phyloP scores from a whole-genome alignment of 1,140 invertebrate genomes.

The Sarcophaga peregrina region DNA sequence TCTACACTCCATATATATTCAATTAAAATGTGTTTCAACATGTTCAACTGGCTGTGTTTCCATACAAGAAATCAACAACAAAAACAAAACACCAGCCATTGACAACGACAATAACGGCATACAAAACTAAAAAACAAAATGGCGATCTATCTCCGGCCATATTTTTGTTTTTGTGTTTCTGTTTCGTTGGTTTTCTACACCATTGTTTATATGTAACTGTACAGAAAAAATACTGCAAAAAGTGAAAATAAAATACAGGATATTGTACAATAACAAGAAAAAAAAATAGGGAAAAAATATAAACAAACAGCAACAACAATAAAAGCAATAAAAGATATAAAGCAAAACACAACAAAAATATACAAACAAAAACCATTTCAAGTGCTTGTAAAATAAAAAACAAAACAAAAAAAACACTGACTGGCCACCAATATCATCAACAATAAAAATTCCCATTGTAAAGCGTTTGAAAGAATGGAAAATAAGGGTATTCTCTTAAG shows the following conservation, averaged over 20 bases:
- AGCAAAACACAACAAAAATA: neutral
- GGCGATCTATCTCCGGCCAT: neutral
- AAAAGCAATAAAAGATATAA: neutral
- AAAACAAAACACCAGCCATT: no score
- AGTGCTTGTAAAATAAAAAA: neutral
- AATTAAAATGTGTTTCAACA: slow-evolving; percentile 22
- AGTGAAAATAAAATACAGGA: no score
- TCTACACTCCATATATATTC: slow-evolving; percentile 22
- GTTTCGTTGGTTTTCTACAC: neutral
- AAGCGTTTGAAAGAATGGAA: neutral
- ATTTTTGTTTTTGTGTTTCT: neutral
- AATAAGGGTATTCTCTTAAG: neutral
- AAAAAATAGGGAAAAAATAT: no score
- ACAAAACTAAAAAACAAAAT: neutral
- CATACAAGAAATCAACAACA: no score
- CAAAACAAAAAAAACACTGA: neutral
- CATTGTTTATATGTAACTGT: no score
- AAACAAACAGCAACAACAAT: neutral
- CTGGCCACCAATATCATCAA: neutral
- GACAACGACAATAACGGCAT: no score
- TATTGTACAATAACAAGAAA: no score
- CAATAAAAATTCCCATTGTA: neutral
- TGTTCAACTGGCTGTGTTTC: neutral
- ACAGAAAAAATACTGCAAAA: no score
- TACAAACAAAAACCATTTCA: neutral